These are phyloP conservation scores for Sisyra nigra DNA, from an alignment of 2,888 invertebrate genomes.

Conservation along the genomic window DNA sequence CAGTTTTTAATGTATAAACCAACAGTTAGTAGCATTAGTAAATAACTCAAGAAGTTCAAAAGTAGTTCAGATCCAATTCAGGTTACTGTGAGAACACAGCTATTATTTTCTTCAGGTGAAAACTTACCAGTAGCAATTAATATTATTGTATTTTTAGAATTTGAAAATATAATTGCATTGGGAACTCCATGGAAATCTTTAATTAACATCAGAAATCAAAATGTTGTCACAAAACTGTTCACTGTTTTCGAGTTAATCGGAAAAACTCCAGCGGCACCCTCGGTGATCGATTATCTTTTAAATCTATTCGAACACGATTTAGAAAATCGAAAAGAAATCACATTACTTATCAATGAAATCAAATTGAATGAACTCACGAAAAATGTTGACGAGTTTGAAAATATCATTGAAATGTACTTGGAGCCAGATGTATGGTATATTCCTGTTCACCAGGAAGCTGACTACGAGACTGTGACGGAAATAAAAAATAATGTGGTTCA, in stretches of 20 bases:
- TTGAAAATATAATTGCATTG: constrained; percentile 23
- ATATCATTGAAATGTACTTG: constrained; percentile 26
- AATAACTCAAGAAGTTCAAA: too few species aligned
- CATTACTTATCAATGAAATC: constrained; percentile 40
- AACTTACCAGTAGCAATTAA: too few species aligned
- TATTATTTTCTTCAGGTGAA: too few species aligned
- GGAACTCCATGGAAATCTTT: constrained; percentile 46
- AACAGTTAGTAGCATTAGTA: too few species aligned
- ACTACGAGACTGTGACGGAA: constrained; percentile 22
- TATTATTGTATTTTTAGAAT: constrained; percentile 20
- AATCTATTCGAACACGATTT: constrained; percentile 35
- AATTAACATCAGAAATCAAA: constrained; percentile 34
- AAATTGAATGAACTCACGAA: constrained; percentile 1
- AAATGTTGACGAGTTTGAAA: constrained; percentile 12
- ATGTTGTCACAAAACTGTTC: constrained; percentile 30
- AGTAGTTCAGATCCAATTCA: too few species aligned
- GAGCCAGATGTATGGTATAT: constrained; percentile 35
- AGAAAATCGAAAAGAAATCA: constrained; percentile 40
- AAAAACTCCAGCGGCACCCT: constrained; percentile 31
- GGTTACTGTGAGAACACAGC: too few species aligned
- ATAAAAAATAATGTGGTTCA: constrained; percentile 49
- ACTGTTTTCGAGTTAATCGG: constrained; percentile 38
- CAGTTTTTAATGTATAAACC: too few species aligned
- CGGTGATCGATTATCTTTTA: constrained; percentile 44
- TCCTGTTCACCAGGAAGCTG: constrained; percentile 24